phyloP scores from a whole-genome alignment of 2,797 vertebrate genomes.

The Halcyon smyrnensis region DNA sequence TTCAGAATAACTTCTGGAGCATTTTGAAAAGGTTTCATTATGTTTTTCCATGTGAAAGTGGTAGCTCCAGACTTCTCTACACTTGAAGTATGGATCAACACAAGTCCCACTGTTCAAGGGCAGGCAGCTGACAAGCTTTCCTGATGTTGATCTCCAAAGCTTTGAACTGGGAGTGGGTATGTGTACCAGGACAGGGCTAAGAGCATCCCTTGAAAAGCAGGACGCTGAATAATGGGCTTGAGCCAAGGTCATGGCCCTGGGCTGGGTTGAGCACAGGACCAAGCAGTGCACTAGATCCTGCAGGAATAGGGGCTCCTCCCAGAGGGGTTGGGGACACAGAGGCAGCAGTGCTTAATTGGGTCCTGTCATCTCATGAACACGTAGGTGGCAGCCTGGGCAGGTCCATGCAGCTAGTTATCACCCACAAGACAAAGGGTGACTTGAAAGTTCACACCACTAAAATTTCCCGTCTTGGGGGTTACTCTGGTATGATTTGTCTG shows the following conservation, averaged over 20 bases:
- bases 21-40: background rate
- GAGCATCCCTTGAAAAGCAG: rapidly evolving
- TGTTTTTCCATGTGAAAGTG: background rate
- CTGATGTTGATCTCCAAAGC: background rate
- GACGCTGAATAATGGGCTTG: background rate
- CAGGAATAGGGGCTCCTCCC: background rate
- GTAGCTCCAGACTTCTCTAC: background rate
- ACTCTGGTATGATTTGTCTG: background rate
- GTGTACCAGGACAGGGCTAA: background rate
- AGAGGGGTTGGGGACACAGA: background rate
- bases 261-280: background rate
- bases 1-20: background rate
- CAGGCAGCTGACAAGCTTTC: background rate
- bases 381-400: background rate
- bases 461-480: background rate
- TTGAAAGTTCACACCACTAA: background rate
- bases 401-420: background rate
- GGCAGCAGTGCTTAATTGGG: rapidly evolving
- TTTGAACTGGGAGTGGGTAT: background rate
- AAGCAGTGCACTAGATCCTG: background rate
- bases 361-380: background rate
- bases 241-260: background rate
- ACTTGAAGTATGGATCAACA: background rate
- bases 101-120: background rate
- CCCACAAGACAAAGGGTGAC: background rate